Evolutionary conservation across 2,797 vertebrate genomes (phyloP), one percentile per base, ranked within the genome.

Genomic region (Gymnocypris eckloni): DNA sequence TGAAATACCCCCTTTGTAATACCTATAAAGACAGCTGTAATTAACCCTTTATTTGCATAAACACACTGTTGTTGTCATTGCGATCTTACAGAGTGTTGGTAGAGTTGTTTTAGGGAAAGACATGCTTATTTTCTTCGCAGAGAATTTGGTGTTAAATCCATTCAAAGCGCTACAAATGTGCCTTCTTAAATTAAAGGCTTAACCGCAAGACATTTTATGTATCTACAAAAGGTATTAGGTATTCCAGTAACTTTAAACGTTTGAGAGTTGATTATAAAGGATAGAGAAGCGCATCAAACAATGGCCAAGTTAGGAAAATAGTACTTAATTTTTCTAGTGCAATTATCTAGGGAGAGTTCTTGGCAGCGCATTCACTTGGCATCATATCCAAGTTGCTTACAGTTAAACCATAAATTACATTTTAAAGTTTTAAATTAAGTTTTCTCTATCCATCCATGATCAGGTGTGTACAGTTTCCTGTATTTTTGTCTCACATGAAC

Each of bases 281-380:
- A 56, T 2, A 13, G 4, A 73, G 15, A 10, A 50, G 18, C 16
- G 25, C 41, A 7, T 66, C 25, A 41, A 80, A 72, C 69, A 73
- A 81, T 72, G 33, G 33, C 56, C 28, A 73, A 79, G 67, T 69
- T 64, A 71, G 25, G 11, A 73, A 80, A 28, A 61, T 18, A 64
- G 25, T 71, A 70, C 50, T 80, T 64, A 6, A 61, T 66, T 79
- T 75, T n/a, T 86, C 28, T 18, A 10, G 41, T 86, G 72, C 56
- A 64, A 88, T 85, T 82, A 82, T 82, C 16, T 25, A 84, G 52
- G 75, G 37, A 88, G 69, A 78, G 50, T 43, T 86, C 37, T 86
- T 88, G 75, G 80, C 75, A 86, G 79, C 18, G 22, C 56, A 82
- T 82, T 43, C 18, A 79, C 33, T 50, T 83, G 37, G 78, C 77